phyloP scores from a whole-genome alignment of 1,140 invertebrate species.

The Nymphalis io region DNA sequence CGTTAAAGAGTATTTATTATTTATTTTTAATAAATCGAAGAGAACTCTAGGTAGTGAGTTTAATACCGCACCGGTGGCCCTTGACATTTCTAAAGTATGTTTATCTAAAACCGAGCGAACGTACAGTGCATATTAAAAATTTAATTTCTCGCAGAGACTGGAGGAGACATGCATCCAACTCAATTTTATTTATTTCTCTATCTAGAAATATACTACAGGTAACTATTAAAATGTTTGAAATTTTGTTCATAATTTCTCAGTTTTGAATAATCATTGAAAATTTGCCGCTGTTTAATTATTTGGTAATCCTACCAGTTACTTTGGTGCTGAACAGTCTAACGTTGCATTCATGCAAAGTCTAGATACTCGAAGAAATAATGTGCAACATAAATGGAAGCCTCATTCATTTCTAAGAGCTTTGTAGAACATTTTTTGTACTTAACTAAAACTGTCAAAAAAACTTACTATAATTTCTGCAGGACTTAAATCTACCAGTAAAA shows the following conservation, averaged over 20 bases:
- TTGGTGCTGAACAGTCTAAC: slow-evolving; percentile 36
- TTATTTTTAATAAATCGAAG: not conserved
- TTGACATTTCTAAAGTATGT: slow-evolving; percentile 33
- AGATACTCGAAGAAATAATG: slow-evolving; percentile 43
- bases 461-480: too few relatives aligned
- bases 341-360: slow-evolving; percentile 33
- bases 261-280: slow-evolving; percentile 37
- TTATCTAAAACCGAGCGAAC: slow-evolving; percentile 27
- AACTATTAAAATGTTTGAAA: slow-evolving; percentile 34
- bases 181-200: slow-evolving; percentile 9
- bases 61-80: slow-evolving; percentile 26
- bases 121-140: slow-evolving; percentile 28
- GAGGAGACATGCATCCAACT: slow-evolving; percentile 11
- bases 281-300: slow-evolving; percentile 42
- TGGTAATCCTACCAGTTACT: slow-evolving; percentile 48
- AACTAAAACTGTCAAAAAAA: too few relatives aligned
- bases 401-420: not conserved
- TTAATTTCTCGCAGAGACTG: slow-evolving; percentile 21
- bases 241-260: slow-evolving; percentile 28
- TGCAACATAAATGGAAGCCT: slow-evolving; percentile 40
- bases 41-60: slow-evolving; percentile 1
- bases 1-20: not conserved
- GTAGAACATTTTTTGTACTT: too few relatives aligned
- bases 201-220: not conserved
- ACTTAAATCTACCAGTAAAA: too few relatives aligned